Conservation (phyloP, 2,888 invertebrate genomes). For the Ctenicera cuprea region DNA sequence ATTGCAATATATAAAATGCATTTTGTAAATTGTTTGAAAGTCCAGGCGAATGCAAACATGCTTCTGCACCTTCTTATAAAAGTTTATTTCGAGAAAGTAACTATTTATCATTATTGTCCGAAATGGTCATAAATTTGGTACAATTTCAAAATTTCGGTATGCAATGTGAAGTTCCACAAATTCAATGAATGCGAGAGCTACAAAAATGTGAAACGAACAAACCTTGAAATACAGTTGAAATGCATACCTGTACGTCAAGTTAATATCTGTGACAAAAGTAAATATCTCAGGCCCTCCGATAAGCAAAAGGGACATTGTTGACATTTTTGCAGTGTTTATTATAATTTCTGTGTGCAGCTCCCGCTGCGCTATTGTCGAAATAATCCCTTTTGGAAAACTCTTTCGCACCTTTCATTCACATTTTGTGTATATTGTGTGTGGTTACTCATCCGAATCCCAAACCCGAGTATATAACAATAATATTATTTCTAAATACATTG, state of each 20-base stretch:
- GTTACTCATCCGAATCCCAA: slow-evolving; percentile 42
- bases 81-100: no score
- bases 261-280: slow-evolving; percentile 49
- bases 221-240: slow-evolving; percentile 20
- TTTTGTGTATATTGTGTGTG: slow-evolving; percentile 30
- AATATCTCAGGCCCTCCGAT: slow-evolving; percentile 33
- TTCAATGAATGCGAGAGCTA: no score
- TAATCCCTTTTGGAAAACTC: slow-evolving; percentile 47
- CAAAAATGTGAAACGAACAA: slow-evolving; percentile 31
- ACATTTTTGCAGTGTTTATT: slow-evolving; percentile 51
- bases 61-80: no score
- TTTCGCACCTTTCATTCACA: slow-evolving; percentile 51
- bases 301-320: slow-evolving; percentile 35
- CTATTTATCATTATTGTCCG: no score
- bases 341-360: slow-evolving; percentile 37
- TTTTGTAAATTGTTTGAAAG: no score
- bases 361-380: slow-evolving; percentile 46
- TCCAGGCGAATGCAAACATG: no score
- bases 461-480: slow-evolving; percentile 34
- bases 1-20: no score
- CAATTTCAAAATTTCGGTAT: no score
- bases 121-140: no score
- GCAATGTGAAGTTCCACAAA: no score
- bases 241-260: slow-evolving; percentile 44
- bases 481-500: slow-evolving; percentile 30